A percentile compares a stretch with the other conserved stretches of the same genome.
Conservation (phyloP, 2,888 invertebrate species). For the Philaethria dido region DNA sequence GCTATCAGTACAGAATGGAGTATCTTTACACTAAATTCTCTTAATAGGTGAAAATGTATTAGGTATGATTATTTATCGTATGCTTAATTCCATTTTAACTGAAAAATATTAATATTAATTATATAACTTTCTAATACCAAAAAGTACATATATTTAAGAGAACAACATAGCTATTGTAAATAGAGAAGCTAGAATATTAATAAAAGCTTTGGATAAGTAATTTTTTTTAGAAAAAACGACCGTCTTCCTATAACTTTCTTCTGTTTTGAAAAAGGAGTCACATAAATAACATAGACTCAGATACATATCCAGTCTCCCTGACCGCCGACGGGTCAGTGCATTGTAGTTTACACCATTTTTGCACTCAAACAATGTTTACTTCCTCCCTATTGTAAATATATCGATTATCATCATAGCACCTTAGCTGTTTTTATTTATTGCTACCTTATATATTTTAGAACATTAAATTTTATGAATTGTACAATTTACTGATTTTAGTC, state of each 20-base stretch:
- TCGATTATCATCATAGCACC: conserved; percentile 56
- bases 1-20: not conserved
- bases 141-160: too few relatives aligned
- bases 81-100: too few relatives aligned
- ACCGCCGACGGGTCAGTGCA: conserved; percentile 30
- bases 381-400: conserved; percentile 58
- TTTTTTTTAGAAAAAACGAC: too few relatives aligned
- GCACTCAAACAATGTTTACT: conserved; percentile 43
- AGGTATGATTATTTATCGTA: too few relatives aligned
- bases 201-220: too few relatives aligned
- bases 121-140: not conserved
- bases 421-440: conserved; percentile 36
- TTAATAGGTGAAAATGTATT: too few relatives aligned
- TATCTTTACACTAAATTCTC: not conserved
- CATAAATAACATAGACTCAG: conserved; percentile 42
- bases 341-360: conserved; percentile 54
- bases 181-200: too few relatives aligned
- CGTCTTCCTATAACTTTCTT: too few relatives aligned
- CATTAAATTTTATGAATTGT: not conserved
- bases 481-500: too few relatives aligned
- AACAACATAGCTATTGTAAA: too few relatives aligned
- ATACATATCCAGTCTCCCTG: conserved; percentile 35
- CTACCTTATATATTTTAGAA: not conserved
- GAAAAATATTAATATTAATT: too few relatives aligned
- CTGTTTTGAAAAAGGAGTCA: conserved; percentile 35